Conservation (phyloP, 1,140 invertebrate genomes). For the Acyrthosiphon pisum region DNA sequence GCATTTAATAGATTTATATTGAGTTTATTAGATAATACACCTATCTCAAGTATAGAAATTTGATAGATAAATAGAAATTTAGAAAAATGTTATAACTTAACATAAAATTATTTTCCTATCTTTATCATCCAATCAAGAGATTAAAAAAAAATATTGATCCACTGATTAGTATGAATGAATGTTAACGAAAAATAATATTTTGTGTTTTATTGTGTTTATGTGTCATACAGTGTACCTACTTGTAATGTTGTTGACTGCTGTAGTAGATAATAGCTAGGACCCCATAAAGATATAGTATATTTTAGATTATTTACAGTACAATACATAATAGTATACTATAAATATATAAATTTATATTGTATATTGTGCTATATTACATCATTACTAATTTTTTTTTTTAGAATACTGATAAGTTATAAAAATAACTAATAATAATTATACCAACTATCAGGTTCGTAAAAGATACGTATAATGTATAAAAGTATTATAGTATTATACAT, state of each 20-base stretch:
- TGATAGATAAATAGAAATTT: neutral
- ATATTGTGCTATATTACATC: neutral
- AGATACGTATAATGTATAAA: neutral
- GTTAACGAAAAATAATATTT: neutral
- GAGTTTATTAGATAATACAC: neutral
- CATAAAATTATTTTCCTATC: neutral
- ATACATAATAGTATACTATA: neutral
- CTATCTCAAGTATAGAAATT: neutral
- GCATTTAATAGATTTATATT: neutral
- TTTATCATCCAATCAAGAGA: neutral
- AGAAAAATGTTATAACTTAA: neutral
- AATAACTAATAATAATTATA: neutral
- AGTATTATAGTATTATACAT: neutral
- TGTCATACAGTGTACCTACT: neutral
- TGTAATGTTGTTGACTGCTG: neutral
- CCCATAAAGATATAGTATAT: neutral
- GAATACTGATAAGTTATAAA: neutral
- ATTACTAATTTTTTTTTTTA: neutral
- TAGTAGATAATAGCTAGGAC: neutral
- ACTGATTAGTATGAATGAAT: neutral
- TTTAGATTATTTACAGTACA: neutral
- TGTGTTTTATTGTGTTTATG: no score
- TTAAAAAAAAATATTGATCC: neutral
- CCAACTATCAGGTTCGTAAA: neutral
- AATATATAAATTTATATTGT: neutral